phyloP scores from a whole-genome alignment of 1,140 invertebrate species.

The Kradibia gibbosae region DNA sequence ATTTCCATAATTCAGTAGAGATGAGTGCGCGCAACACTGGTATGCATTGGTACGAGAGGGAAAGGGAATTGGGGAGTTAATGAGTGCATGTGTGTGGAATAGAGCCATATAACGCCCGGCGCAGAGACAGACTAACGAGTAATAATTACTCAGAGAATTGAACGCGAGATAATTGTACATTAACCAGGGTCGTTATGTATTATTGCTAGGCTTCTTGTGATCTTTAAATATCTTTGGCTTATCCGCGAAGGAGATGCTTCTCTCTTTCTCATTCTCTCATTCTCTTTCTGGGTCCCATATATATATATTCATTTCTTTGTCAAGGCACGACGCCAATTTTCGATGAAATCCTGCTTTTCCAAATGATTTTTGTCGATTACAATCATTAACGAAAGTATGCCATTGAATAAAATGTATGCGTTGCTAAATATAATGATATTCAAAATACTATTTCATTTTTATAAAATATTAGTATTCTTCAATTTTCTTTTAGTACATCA shows the following conservation, averaged over 20 bases:
- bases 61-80: not conserved
- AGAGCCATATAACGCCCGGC: slow-evolving; percentile 2
- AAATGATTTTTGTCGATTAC: not conserved
- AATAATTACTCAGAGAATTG: slow-evolving; percentile 47
- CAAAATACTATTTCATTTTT: too few relatives aligned
- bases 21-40: not conserved
- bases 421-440: not conserved
- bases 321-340: not conserved
- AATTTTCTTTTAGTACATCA: not conserved
- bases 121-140: slow-evolving; percentile 47
- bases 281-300: not conserved
- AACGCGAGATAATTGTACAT: slow-evolving; percentile 49
- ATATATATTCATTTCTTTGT: too few relatives aligned
- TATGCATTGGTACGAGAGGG: not conserved
- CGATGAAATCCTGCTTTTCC: not conserved
- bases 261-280: not conserved
- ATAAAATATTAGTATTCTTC: not conserved
- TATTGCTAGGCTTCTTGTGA: slow-evolving; percentile 12
- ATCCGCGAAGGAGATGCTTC: not conserved
- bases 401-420: not conserved
- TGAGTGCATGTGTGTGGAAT: too few relatives aligned
- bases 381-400: not conserved
- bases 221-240: slow-evolving; percentile 29
- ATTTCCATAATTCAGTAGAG: slow-evolving; percentile 51
- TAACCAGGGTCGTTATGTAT: slow-evolving; percentile 42